phyloP scores from a whole-genome alignment of 2,888 invertebrate genomes.

The Idaea dimidiata region DNA sequence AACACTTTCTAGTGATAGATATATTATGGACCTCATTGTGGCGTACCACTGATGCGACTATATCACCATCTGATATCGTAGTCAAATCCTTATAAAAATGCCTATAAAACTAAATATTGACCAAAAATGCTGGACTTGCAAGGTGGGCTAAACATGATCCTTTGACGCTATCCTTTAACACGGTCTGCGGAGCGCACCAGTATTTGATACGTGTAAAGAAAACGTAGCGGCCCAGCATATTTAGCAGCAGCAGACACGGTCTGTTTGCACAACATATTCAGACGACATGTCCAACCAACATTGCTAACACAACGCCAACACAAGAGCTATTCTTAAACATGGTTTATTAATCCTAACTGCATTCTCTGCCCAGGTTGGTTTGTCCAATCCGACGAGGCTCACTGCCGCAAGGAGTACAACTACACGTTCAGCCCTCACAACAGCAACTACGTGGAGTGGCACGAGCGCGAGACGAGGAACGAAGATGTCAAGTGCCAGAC shows the following conservation, averaged over 20 bases:
- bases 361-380: constrained; percentile 84
- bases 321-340: constrained; percentile 1
- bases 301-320: not conserved
- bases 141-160: no score
- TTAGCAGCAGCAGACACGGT: no score
- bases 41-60: no score
- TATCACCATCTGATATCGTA: no score
- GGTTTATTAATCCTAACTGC: not conserved
- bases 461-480: constrained; percentile 86
- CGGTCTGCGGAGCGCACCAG: not conserved
- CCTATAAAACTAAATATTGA: no score
- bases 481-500: constrained; percentile 81
- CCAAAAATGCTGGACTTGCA: no score
- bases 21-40: no score
- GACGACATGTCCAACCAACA: no score
- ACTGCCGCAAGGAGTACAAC: constrained; percentile 90
- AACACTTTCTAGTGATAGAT: no score
- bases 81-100: no score
- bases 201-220: not conserved
- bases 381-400: constrained; percentile 88
- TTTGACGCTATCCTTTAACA: no score
- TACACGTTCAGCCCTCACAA: constrained; percentile 86
- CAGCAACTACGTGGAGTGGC: constrained; percentile 91
- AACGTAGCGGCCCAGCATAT: not conserved
- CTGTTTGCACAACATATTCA: no score